Base-by-base conservation (phyloP, 2,113 vertebrate species). In the Stictonetta naevosa region DNA sequence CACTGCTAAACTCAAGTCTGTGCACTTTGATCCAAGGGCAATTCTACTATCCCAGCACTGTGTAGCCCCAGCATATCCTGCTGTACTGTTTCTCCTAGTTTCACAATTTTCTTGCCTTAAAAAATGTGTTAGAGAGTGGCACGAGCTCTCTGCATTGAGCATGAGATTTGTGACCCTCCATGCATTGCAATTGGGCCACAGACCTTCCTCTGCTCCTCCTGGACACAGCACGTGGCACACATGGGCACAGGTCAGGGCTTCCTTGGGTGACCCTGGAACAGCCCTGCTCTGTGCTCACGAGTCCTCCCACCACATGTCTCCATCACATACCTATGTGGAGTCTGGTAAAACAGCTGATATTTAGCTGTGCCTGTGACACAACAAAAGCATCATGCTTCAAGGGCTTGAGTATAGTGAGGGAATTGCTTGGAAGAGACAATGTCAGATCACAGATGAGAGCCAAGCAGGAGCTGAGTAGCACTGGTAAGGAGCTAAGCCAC, bases 1-100 rank as follows among this genome's bases (percentile, higher is more conserved):
- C 95, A 95, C 83, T 92, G 60, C 88, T 93, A 85, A 94, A 56
- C 62, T 87, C 71, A 59, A 60, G 96, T 97, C 72, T 86, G 31
- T 84, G 81, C 83, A 73, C 86, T 82, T 3, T 76, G 83, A 86
- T 93, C 50, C 74, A 89, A 91, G 34, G 69, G 60, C 83, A 92
- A 6, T 75, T 75, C 62, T 75, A 5, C 56, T 50, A 31, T 59
- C 91, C 56, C 72, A 67, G 55, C 52, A 48, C 55, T 62, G 21
- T 36, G 4, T n/a, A 50, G 46, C 53, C 42, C 33, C 66, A 75
- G 38, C 36, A 29, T 15, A 58, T 84, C 56, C 62, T 89, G 38
- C 48, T 33, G 0, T 58, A n/a, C 10, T 64, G 33, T 85, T 85
- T 87, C 75, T 55, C 17, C 36, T 66, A 20, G 12, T 74, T 68